Base-by-base conservation (phyloP, 1,140 invertebrate genomes). In the Drosophila lacertosa region DNA sequence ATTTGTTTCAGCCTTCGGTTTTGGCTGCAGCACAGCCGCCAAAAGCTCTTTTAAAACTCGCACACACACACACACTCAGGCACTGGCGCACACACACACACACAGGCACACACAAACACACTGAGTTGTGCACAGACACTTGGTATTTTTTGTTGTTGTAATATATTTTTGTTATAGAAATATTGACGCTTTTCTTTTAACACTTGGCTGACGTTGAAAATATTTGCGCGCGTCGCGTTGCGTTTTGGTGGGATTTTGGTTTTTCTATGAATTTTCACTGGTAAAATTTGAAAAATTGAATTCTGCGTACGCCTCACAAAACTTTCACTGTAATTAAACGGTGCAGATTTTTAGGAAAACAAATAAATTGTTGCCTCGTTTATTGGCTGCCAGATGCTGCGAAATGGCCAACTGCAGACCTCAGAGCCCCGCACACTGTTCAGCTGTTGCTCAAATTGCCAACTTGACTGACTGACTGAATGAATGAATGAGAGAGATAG, bases 241-340 rank as follows among this genome's bases (percentile, higher is more conserved):
- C 42, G 50, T 63, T 53, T 66, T 35, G 15, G 33, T 26, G 42
- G 47, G 29, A 18, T 59, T 53, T 16, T 57, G 29, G 24, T 59
- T 53, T 16, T 57, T 70, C 57, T 75, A 66, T 68, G 24, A 83
- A 83, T 88, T 86, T 86, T 88, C 83, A 88, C 82, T 55, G 50
- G 66, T 77, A 88, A 82, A 88, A 88, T 78, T 80, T 73, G 10
- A 64, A 62, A 55, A 79, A 63, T 47, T 51, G 54, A 62, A 54
- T 15, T 55, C 16, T 24, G 35, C 35, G 33, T 22, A 48, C 29
- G 65, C 37, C 45, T 37, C 70, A 67, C 68, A 47, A 68, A 81
- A 89, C 84, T 89, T 89, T 81, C 82, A 89, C 83, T 88, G 78
- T 53, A 75, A 81, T 70, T 64, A 71, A 76, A 68, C 42, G 58